Conservation (phyloP, 2,113 vertebrate species). For the Progne subis region DNA sequence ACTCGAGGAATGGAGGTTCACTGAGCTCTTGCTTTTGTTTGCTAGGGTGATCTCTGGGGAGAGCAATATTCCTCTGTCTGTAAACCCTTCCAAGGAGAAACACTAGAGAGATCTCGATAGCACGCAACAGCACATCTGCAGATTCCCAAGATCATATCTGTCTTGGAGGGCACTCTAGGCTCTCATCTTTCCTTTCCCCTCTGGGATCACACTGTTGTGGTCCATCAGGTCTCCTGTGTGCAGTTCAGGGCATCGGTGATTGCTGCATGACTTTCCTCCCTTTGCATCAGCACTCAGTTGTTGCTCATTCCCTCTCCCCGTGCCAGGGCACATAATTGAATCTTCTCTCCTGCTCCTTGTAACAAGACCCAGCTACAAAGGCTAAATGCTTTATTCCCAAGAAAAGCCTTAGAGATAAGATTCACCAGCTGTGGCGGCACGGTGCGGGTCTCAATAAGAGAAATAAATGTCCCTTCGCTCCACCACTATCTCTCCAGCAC, state of each 20-base stretch:
- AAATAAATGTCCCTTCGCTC: slow-evolving; percentile 69
- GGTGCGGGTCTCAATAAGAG: not conserved
- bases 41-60: not conserved
- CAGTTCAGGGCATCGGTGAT: not conserved
- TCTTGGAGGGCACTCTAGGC: not conserved
- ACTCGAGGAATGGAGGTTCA: not conserved
- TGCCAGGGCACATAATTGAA: slow-evolving; percentile 45
- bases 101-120: not conserved
- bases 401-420: slow-evolving; percentile 69
- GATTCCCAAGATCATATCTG: not conserved
- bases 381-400: slow-evolving; percentile 71
- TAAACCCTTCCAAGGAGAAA: slow-evolving; percentile 6
- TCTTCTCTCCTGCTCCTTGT: slow-evolving; percentile 46
- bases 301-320: not conserved
- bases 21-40: not conserved
- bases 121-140: not conserved
- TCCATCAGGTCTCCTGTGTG: not conserved
- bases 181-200: not conserved
- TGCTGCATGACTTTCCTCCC: not conserved
- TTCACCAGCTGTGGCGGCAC: slow-evolving; percentile 52
- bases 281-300: not conserved
- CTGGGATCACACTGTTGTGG: not conserved
- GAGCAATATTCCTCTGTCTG: not conserved
- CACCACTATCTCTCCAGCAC: slow-evolving; percentile 44
- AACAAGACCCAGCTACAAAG: slow-evolving; percentile 53